Evolutionary conservation across 1,140 invertebrate genomes (phyloP), one percentile per base, ranked within the genome.

Genomic region (Aricia agestis): DNA sequence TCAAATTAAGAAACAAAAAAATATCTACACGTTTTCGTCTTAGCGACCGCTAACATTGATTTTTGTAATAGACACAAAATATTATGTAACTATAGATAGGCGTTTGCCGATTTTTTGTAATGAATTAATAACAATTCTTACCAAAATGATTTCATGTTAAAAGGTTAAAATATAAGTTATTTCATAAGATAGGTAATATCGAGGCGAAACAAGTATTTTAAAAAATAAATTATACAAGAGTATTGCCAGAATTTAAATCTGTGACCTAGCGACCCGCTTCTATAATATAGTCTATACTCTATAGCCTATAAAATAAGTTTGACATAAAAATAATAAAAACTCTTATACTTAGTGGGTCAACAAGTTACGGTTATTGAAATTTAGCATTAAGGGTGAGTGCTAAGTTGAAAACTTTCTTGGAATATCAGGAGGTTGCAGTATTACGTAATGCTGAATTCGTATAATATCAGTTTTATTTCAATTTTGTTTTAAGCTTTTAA

Each of bases 321-420:
- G 13, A 52, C 9, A 52, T 52, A 52, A 52, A 52, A 52, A 52
- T 52, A 13, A 52, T 13, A 52, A 52, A 52, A 52, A 52, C 45
- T 52, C 11, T 36, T 36, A n/a, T 36, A 36, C 36, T 52, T 52
- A 52, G 45, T 52, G 4, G 45, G 45, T 52, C 45, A 52, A 52
- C 45, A 52, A 52, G 11, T 59, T 18, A 59, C 18, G 18, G 58
- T 59, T 59, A 59, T 18, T 19, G 58, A 59, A 59, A 19, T 18
- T 59, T 59, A 59, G 18, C 18, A 59, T 59, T 59, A 59, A 59
- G 58, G 58, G n/a, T 18, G 18, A 59, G 58, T 19, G 58, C 58
- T 18, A 6, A 59, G 58, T 18, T 58, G 6, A 17, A 19, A 59
- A 19, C 17, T 59, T 59, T 52, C 7, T 59, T 59, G 58, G 58